Evolutionary conservation across 2,113 vertebrate genomes (phyloP).

Genomic region (Oxygymnocypris stewartii): DNA sequence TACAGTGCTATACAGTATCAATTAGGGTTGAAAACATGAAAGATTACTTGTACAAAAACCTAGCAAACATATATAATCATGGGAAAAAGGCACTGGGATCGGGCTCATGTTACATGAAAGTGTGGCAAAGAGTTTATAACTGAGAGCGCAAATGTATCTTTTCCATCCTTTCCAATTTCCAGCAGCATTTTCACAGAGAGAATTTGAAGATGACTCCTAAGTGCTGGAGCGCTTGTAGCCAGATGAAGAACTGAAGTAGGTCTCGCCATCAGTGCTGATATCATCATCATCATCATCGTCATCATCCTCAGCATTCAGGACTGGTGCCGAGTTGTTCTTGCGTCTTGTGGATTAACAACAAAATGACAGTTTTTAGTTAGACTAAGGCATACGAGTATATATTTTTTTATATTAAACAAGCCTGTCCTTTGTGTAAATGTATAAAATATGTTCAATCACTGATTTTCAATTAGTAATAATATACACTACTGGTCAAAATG

Average conservation of each 20-base stretch:
- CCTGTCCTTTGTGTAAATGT: background rate
- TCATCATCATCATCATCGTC: constrained; percentile 80
- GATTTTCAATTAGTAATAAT: background rate
- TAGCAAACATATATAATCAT: constrained; percentile 25
- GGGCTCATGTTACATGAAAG: constrained; percentile 16
- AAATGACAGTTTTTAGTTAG: background rate
- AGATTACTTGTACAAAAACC: constrained; percentile 11
- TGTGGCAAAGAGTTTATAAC: constrained; percentile 13
- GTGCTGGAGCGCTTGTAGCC: constrained; percentile 79
- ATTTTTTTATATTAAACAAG: background rate
- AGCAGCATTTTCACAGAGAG: constrained; percentile 55
- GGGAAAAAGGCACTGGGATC: constrained; percentile 27
- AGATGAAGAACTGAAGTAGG: constrained; percentile 82
- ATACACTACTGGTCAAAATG: too few relatives aligned
- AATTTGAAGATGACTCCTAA: constrained; percentile 74
- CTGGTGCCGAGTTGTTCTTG: constrained; percentile 81
- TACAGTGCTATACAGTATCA: constrained; percentile 24
- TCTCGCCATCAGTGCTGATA: constrained; percentile 88
- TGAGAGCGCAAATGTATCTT: constrained; percentile 2
- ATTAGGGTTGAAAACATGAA: constrained; percentile 7
- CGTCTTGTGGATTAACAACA: constrained; percentile 75
- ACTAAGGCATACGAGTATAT: background rate
- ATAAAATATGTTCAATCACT: too few relatives aligned
- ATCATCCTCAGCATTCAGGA: constrained; percentile 79
- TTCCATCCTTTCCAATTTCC: background rate